Conservation (phyloP, 1,140 invertebrate genomes). For the Cherax quadricarinatus region DNA sequence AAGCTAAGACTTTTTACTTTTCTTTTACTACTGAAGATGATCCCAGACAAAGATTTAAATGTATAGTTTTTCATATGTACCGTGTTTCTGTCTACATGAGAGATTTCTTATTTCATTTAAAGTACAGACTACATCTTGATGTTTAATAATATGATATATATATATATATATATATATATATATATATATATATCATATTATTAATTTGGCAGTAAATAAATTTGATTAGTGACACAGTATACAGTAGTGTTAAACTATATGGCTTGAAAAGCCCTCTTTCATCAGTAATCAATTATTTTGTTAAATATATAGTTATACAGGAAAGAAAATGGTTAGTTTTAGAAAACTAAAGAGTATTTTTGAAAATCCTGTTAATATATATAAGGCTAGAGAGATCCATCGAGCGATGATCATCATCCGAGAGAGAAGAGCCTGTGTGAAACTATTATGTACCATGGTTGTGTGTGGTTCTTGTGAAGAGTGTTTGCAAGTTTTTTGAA, state of each 20-base stretch:
- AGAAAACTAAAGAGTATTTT: constrained; percentile 12
- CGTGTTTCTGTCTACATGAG: too few relatives aligned
- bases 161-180: too few relatives aligned
- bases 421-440: constrained; percentile 60
- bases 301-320: background rate
- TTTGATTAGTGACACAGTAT: background rate
- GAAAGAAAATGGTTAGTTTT: background rate
- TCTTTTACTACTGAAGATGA: too few relatives aligned
- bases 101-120: too few relatives aligned
- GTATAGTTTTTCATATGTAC: too few relatives aligned
- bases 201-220: too few relatives aligned
- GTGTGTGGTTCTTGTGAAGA: constrained; percentile 52
- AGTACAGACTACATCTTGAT: too few relatives aligned
- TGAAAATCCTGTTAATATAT: constrained; percentile 1
- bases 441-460: constrained; percentile 48
- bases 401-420: constrained; percentile 39
- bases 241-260: background rate
- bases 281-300: background rate
- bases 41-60: too few relatives aligned
- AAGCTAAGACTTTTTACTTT: too few relatives aligned
- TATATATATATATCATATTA: too few relatives aligned
- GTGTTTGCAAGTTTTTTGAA: background rate
- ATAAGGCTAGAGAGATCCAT: constrained; percentile 45
- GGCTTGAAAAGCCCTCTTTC: background rate
- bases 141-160: too few relatives aligned